These are phyloP conservation scores for Balanococcus diminutus DNA, from an alignment of 2,888 invertebrate genomes.

Conservation along the genomic window DNA sequence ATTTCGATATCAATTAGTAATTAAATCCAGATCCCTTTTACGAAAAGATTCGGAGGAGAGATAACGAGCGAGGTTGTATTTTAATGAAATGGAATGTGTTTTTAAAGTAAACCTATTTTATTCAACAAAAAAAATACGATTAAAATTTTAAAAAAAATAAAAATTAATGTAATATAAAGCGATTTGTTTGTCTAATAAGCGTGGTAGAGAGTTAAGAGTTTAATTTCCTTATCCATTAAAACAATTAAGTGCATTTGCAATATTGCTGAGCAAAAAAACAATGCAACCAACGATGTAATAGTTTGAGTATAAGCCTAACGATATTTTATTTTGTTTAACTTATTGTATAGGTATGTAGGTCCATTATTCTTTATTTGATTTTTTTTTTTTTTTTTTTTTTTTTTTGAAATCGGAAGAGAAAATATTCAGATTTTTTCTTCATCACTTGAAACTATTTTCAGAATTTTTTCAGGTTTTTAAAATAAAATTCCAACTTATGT, in stretches of 20 bases:
- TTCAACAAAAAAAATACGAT: background rate
- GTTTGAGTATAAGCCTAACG: constrained; percentile 47
- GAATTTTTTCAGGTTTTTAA: too few species aligned
- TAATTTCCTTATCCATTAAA: background rate
- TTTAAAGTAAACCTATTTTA: background rate
- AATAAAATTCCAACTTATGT: too few species aligned
- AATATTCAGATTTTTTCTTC: too few species aligned
- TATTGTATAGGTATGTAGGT: too few species aligned
- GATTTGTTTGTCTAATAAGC: constrained; percentile 34
- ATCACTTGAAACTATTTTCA: too few species aligned
- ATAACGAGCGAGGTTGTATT: constrained; percentile 5
- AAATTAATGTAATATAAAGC: background rate
- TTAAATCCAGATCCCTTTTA: constrained; percentile 21
- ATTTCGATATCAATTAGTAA: constrained; percentile 11
- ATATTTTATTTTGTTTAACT: background rate
- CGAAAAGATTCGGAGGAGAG: background rate
- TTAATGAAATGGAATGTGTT: background rate
- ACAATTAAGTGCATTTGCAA: background rate
- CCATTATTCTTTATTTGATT: too few species aligned
- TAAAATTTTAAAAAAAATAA: background rate
- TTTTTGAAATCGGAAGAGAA: too few species aligned
- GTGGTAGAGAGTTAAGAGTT: constrained; percentile 52
- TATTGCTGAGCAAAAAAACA: background rate
- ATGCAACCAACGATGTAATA: constrained; percentile 47
- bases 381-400: too few species aligned